Base-by-base conservation (phyloP, 2,888 invertebrate genomes). In the Caenorhabditis uteleia region DNA sequence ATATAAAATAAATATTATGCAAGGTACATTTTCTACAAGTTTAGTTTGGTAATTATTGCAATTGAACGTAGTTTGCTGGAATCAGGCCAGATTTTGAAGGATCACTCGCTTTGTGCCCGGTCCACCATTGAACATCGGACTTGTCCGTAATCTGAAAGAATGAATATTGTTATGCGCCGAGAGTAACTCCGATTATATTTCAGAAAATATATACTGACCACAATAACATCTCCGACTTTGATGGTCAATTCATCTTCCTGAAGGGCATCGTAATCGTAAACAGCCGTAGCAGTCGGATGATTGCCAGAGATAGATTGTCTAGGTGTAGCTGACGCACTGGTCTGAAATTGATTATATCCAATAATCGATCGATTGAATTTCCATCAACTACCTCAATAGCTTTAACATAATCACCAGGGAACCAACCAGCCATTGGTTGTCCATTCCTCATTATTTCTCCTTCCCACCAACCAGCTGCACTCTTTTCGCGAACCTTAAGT, bases 381-480 rank as follows among this genome's bases (percentile, higher is more conserved):
- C 7, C 6, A 29, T 29, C 12, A 29, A 29, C 6, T 20, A 64
- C 72, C 67, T 62, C 84, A 31, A 85, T 70, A 67, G 86, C 73
- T 87, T 95, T 95, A 8, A 97, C 94, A 83, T 97, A 98, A 64
- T 92, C 93, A 25, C 95, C 97, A 0, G 98, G 98, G 86, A 99
- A 98, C 98, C 98, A 98, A 2, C 98, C 98, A 85, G 94, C 93
- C 31, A 92, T 87, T 83, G 91, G 91, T 12, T 64, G 64, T 25
- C 77, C 82, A 31, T 68, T 55, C 18, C 70, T 16, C 10, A 56
- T 95, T 39, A 95, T 85, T 85, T 98, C 97, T 1, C 98, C 98
- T 86, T 98, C 97, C 97, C 97, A 99, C 98, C 98, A 98, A 20
- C 98, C 98, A 44, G 92, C 91, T 77, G 92, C 91, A 0, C 93